These are phyloP conservation scores for Rotaria macrura DNA, from an alignment of 2,888 invertebrate genomes.

Conservation along the genomic window DNA sequence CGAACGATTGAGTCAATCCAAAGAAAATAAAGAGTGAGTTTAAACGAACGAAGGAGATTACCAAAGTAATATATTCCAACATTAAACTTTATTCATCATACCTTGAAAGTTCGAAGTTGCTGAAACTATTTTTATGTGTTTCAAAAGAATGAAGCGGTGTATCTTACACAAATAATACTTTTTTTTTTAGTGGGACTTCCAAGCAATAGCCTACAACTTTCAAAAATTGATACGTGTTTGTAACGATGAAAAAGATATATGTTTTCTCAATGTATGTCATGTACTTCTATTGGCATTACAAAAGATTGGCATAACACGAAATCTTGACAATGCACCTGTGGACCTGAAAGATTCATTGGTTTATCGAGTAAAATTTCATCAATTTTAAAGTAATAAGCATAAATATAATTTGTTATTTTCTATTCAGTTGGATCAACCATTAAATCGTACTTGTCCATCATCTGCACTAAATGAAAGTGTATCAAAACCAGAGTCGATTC, in stretches of 20 bases:
- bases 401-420: not conserved
- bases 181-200: not conserved
- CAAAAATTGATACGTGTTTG: slow-evolving; percentile 16
- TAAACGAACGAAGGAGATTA: too few relatives aligned
- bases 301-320: not conserved
- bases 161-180: not conserved
- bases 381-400: too few relatives aligned
- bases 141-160: too few relatives aligned
- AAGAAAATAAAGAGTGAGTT: too few relatives aligned
- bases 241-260: slow-evolving; percentile 4
- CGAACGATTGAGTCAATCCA: too few relatives aligned
- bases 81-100: too few relatives aligned
- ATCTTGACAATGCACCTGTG: slow-evolving; percentile 5
- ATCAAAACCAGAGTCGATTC: not conserved
- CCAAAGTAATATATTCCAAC: too few relatives aligned
- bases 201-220: not conserved
- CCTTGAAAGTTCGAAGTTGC: too few relatives aligned
- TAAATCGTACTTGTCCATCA: not conserved
- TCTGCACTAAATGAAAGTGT: not conserved
- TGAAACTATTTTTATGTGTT: too few relatives aligned
- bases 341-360: slow-evolving; percentile 11
- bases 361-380: not conserved
- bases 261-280: slow-evolving; percentile 8
- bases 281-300: slow-evolving; percentile 19
- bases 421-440: not conserved